Evolutionary conservation across 35 echinoderm and acorn worm genomes (phyloP).

Genomic region (Ptychodera flava): DNA sequence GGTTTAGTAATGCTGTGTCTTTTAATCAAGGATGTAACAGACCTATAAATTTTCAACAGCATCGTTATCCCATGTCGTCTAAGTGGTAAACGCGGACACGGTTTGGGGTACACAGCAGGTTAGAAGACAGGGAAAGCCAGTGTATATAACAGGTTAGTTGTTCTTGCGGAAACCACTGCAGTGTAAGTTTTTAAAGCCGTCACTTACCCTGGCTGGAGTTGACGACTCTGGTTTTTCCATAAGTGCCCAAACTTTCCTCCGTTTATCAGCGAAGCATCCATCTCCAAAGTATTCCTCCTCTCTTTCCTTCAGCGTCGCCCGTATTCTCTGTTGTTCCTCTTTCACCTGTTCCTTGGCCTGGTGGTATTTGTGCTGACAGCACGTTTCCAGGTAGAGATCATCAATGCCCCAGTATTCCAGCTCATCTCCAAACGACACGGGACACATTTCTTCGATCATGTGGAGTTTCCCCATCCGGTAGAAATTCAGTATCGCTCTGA

Average conservation of each 20-base stretch:
- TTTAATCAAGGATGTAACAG: too few relatives aligned
- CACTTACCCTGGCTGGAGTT: conserved; percentile 70
- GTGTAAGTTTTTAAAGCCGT: too few relatives aligned
- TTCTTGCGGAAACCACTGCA: too few relatives aligned
- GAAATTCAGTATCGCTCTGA: conserved; percentile 87
- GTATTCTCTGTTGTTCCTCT: conserved; percentile 63
- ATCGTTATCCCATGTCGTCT: too few relatives aligned
- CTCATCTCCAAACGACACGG: conserved; percentile 83
- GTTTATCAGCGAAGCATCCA: conserved; percentile 51
- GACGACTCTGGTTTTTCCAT: conserved; percentile 98
- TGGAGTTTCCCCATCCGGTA: conserved; percentile 88
- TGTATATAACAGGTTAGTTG: too few relatives aligned
- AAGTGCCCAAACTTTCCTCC: conserved; percentile 71
- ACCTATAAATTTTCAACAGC: too few relatives aligned
- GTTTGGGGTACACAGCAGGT: too few relatives aligned
- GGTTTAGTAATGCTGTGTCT: too few relatives aligned
- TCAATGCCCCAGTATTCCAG: conserved; percentile 97
- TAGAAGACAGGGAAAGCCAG: too few relatives aligned
- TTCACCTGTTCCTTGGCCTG: conserved; percentile 77
- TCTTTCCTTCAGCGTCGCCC: conserved; percentile 51
- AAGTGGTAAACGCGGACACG: too few relatives aligned
- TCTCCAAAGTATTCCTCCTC: conserved; percentile 67
- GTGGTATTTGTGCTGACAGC: conserved; percentile 94
- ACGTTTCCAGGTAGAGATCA: conserved; percentile 83
- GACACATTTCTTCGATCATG: conserved; percentile 92